These are phyloP conservation scores for Prunella strophiata DNA, from an alignment of 2,797 vertebrate genomes.

Conservation along the genomic window DNA sequence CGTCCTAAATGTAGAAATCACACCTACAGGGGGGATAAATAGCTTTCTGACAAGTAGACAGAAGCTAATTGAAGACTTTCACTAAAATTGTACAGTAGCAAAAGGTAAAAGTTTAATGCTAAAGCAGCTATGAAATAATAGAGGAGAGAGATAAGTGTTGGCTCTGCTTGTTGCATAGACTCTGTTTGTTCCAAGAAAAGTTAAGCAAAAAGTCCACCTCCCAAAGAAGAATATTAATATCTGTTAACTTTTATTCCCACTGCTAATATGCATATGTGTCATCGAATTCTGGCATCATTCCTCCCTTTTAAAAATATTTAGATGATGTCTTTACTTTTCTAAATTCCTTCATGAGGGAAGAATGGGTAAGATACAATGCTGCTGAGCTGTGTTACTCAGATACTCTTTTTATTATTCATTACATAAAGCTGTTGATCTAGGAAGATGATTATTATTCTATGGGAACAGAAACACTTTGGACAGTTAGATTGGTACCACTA, in stretches of 20 bases:
- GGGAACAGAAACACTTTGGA: conserved; percentile 68
- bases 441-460: conserved; percentile 72
- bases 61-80: not conserved
- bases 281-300: not conserved
- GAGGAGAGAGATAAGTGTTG: not conserved
- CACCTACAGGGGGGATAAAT: not conserved
- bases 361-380: not conserved
- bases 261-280: not conserved
- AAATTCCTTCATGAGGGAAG: not conserved
- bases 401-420: conserved; percentile 68
- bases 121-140: not conserved
- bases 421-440: conserved; percentile 68
- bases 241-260: not conserved
- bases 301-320: not conserved
- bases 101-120: not conserved
- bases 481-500: conserved; percentile 57
- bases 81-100: not conserved
- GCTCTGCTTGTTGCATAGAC: not conserved
- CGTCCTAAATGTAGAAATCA: not conserved
- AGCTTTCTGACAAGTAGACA: conserved; percentile 2
- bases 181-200: not conserved
- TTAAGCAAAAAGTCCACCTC: not conserved
- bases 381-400: not conserved
- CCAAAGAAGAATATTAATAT: not conserved
- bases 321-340: not conserved